Percentiles rank a stretch among this genome's conserved stretches.
These are phyloP conservation scores for Rissa tridactyla DNA, from an alignment of 2,113 vertebrate genomes.

Conservation along the genomic window DNA sequence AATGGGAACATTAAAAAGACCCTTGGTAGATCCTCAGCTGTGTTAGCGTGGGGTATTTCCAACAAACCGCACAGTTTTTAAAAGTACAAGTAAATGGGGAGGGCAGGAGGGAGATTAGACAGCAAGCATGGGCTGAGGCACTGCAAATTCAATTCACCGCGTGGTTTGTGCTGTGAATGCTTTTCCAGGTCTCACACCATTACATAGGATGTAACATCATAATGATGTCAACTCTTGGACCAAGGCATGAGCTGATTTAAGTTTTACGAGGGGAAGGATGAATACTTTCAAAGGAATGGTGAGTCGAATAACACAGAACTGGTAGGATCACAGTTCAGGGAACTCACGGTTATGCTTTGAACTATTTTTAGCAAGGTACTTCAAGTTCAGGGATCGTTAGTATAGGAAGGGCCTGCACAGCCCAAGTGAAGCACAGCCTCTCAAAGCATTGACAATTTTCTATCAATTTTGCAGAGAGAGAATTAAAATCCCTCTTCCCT, in stretches of 20 bases:
- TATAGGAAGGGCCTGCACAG: neutral
- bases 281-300: conserved; percentile 65
- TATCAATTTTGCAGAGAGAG: neutral
- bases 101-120: neutral
- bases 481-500: neutral
- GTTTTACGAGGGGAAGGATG: conserved; percentile 67
- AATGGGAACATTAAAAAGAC: neutral
- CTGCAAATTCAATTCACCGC: conserved; percentile 16
- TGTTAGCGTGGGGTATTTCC: neutral
- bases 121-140: neutral
- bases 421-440: neutral
- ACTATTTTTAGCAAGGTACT: conserved; percentile 50
- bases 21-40: neutral
- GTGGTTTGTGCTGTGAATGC: conserved; percentile 41
- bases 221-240: conserved; percentile 70
- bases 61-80: neutral
- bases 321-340: conserved; percentile 35
- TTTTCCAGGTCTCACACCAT: conserved; percentile 66
- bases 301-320: neutral
- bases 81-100: neutral
- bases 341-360: neutral
- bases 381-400: conserved; percentile 3
- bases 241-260: conserved; percentile 44
- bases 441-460: neutral
- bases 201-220: conserved; percentile 69